Base-by-base conservation (phyloP, 1,140 invertebrate species). In the Bradynema listronoti region DNA sequence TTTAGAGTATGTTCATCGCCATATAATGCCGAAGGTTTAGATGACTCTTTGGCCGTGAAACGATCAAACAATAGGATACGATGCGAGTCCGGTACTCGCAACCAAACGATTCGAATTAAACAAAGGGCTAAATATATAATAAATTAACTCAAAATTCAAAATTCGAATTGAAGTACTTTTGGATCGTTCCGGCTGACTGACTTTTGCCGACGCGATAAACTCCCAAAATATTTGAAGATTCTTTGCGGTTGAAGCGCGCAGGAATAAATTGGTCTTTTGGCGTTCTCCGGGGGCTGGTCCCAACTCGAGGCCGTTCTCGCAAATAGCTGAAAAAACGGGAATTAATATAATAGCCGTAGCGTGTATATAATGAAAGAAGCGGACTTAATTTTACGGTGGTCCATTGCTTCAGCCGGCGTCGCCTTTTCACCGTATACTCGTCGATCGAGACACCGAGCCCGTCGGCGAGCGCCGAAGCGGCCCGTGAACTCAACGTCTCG, bases 111-210 rank as follows among this genome's bases (percentile, higher is more conserved):
- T 50, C 47, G 47, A 3, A 50, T 32, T 19, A 50, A n/a, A 3
- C 47, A 3, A 2, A 16, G 16, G 5, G 47, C 47, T 50, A 32
- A 50, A 50, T 5, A 4, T 19, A 29, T n/a, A 29, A n/a, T n/a
- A n/a, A n/a, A n/a, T n/a, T n/a, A n/a, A n/a, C n/a, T n/a, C n/a
- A n/a, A n/a, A n/a, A n/a, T n/a, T n/a, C n/a, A n/a, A n/a, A n/a
- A n/a, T n/a, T n/a, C n/a, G n/a, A n/a, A n/a, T n/a, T n/a, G n/a
- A n/a, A n/a, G n/a, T 25, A 50, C 47, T 30, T 9, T 50, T 50
- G n/a, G 47, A 50, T n/a, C 47, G 29, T 27, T 50, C 47, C 16
- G 47, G 27, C 16, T 50, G 47, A 50, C 34, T 25, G 14, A 50
- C 47, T 29, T 50, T 32, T 4, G n/a, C 47, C 29, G 16, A 16